phyloP scores from a whole-genome alignment of 1,140 invertebrate genomes.

The Lepidurus couesii region DNA sequence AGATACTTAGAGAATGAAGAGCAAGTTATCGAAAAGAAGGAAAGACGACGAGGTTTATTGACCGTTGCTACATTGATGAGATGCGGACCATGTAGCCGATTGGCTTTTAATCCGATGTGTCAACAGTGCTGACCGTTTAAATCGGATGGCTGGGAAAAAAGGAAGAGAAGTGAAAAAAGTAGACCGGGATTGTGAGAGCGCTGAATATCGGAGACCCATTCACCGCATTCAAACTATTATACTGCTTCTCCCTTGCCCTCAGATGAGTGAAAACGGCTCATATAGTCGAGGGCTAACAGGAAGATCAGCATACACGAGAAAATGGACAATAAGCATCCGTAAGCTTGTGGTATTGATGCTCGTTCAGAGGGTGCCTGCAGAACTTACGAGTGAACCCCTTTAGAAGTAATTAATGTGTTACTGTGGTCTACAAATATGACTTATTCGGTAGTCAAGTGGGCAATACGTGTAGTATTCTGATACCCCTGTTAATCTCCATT shows the following conservation, averaged over 20 bases:
- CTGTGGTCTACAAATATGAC: not conserved
- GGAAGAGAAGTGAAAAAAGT: not conserved
- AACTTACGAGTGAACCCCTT: not conserved
- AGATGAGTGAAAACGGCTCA: not conserved
- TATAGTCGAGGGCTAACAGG: not conserved
- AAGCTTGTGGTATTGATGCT: not conserved
- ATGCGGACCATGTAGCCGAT: constrained; percentile 3
- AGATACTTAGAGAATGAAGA: constrained; percentile 10
- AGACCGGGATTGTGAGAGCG: not conserved
- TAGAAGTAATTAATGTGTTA: not conserved
- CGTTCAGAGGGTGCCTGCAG: not conserved
- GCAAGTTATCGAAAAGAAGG: constrained; percentile 6
- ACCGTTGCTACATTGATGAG: constrained; percentile 18
- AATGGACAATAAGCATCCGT: not conserved
- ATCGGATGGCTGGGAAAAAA: not conserved
- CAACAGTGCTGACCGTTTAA: constrained; percentile 9
- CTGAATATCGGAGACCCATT: constrained; percentile 3
- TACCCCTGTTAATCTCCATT: no score
- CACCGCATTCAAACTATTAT: not conserved
- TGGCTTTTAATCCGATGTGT: constrained; percentile 15
- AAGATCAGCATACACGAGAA: constrained; percentile 5
- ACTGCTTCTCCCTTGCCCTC: not conserved
- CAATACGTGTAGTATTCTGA: no score
- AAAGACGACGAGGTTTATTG: constrained; percentile 22
- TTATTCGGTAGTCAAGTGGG: no score